These are phyloP conservation scores for Zenarchopterus dispar DNA, from an alignment of 2,797 vertebrate genomes.

Conservation along the genomic window DNA sequence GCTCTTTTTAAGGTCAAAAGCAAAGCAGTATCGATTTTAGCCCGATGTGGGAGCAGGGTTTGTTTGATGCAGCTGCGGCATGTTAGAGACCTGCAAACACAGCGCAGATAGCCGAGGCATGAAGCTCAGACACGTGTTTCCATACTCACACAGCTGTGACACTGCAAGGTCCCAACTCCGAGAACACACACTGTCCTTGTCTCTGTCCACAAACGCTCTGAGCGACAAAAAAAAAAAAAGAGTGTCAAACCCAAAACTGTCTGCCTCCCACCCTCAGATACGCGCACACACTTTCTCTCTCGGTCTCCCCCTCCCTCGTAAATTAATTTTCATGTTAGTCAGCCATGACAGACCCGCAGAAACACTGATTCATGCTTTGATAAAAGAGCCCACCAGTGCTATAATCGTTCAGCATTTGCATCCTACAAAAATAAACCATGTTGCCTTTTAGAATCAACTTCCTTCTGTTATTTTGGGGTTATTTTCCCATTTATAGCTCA, in stretches of 20 bases:
- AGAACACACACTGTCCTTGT: constrained; percentile 21
- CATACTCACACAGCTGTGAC: constrained; percentile 59
- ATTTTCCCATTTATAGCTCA: background rate
- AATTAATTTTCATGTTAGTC: constrained; percentile 27
- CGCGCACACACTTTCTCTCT: background rate
- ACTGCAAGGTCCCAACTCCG: constrained; percentile 27
- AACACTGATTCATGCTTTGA: constrained; percentile 64
- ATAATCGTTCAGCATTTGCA: constrained; percentile 27
- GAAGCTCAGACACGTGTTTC: constrained; percentile 55
- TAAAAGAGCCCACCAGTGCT: constrained; percentile 12
- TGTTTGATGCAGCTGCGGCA: constrained; percentile 75
- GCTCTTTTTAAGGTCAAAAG: constrained; percentile 60
- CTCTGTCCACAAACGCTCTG: background rate
- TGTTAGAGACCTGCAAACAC: constrained; percentile 44
- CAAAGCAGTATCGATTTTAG: constrained; percentile 57
- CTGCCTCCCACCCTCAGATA: background rate
- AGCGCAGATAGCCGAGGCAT: constrained; percentile 56
- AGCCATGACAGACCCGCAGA: constrained; percentile 49
- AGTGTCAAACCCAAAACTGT: background rate
- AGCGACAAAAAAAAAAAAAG: background rate
- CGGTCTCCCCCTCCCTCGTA: constrained; percentile 4
- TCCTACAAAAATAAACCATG: constrained; percentile 21
- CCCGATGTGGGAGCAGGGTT: constrained; percentile 62
- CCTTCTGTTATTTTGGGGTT: background rate
- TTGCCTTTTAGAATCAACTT: constrained; percentile 7